Evolutionary conservation across 2,797 vertebrate species (phyloP).

Genomic region (Vultur gryphus): DNA sequence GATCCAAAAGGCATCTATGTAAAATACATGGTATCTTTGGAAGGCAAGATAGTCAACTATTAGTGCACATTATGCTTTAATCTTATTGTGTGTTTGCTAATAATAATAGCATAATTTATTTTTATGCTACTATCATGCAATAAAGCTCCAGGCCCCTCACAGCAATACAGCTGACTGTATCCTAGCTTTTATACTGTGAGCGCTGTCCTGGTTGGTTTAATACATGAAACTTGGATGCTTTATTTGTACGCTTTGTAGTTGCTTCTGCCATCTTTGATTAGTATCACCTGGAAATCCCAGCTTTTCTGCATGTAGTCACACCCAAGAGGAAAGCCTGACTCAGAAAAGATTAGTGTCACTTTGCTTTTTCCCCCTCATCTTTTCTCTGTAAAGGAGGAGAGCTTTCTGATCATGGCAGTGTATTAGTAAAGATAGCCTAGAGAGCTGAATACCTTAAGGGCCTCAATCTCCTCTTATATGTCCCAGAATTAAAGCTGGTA

Average conservation of each 20-base stretch:
- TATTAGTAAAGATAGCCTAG: conserved; percentile 23
- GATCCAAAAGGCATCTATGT: background rate
- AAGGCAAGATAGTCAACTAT: background rate
- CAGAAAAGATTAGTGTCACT: conserved; percentile 63
- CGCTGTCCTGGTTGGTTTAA: conserved; percentile 12
- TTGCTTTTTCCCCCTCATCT: conserved; percentile 40
- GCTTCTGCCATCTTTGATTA: conserved; percentile 57
- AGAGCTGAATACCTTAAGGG: conserved; percentile 42
- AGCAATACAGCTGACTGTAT: background rate
- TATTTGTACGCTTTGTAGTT: conserved; percentile 59
- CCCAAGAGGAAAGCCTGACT: conserved; percentile 54
- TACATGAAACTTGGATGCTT: conserved; percentile 28
- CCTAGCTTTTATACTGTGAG: background rate
- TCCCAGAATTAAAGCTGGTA: conserved; percentile 2
- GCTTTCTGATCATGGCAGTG: conserved; percentile 48
- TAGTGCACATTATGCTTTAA: background rate
- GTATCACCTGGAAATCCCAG: conserved; percentile 53
- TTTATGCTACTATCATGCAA: background rate
- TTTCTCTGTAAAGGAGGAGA: conserved; percentile 49
- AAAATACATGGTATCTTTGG: background rate
- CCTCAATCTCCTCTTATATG: conserved; percentile 2
- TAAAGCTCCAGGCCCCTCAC: background rate
- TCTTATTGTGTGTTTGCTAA: background rate
- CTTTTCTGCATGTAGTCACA: conserved; percentile 58
- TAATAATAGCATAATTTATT: background rate